These are phyloP conservation scores for Erinaceus europaeus DNA, from an alignment of 2,113 vertebrate genomes.

Conservation along the genomic window DNA sequence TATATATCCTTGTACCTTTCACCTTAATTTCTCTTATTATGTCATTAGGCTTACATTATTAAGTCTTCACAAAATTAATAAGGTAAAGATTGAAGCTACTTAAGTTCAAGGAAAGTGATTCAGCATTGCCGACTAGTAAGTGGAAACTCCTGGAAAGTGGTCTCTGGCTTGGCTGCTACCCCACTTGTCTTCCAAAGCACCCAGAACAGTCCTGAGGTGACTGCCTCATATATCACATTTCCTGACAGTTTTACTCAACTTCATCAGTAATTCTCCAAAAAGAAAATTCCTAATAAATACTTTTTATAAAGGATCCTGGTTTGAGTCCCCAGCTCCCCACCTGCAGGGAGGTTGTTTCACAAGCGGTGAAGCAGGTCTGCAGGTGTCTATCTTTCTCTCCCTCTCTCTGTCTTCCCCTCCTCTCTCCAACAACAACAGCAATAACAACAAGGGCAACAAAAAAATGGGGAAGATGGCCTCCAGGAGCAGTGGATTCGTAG, in stretches of 20 bases:
- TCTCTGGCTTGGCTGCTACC: too few species aligned
- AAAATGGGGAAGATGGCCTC: too few species aligned
- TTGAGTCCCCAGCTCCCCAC: too few species aligned
- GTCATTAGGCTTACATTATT: background rate
- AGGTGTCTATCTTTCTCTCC: too few species aligned
- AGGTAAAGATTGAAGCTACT: slow-evolving; percentile 5
- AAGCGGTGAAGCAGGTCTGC: too few species aligned
- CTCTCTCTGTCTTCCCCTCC: too few species aligned
- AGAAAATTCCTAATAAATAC: background rate
- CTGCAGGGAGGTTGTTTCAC: too few species aligned
- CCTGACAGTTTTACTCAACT: background rate
- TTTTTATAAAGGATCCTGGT: background rate
- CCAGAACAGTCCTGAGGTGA: background rate
- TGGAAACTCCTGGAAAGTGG: background rate
- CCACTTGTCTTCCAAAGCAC: background rate
- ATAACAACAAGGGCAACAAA: too few species aligned
- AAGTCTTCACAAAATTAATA: slow-evolving; percentile 22
- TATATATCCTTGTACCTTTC: background rate
- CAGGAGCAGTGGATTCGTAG: too few species aligned
- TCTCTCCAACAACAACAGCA: too few species aligned
- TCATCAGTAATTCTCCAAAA: background rate
- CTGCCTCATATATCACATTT: background rate
- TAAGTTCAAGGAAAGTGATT: background rate
- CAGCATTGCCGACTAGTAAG: background rate
- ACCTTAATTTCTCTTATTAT: slow-evolving; percentile 36